Percentiles rank a stretch among this genome's conserved stretches.
phyloP scores from a whole-genome alignment of 2,888 invertebrate genomes.

The Noctua comes region DNA sequence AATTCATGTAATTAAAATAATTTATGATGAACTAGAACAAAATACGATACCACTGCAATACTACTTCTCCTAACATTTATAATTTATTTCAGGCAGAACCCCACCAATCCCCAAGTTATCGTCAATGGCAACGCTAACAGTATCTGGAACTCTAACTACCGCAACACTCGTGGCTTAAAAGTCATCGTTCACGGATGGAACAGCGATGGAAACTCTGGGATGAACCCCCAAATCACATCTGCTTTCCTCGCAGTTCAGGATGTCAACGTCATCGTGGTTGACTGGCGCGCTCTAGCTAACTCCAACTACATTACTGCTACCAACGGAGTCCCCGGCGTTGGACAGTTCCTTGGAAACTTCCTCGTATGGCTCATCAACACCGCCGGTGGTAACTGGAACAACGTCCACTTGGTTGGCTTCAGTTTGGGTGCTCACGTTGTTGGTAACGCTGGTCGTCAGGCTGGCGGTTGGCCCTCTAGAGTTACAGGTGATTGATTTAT shows the following conservation, averaged over 20 bases:
- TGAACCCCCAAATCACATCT: constrained; percentile 73
- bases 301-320: constrained; percentile 75
- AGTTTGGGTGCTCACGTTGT: constrained; percentile 88
- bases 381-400: constrained; percentile 81
- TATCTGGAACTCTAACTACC: constrained; percentile 76
- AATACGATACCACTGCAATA: no score
- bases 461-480: constrained; percentile 70
- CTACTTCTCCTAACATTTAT: neutral
- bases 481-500: constrained; percentile 75
- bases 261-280: constrained; percentile 83
- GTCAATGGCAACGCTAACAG: constrained; percentile 75
- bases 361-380: constrained; percentile 81
- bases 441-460: constrained; percentile 79
- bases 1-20: no score
- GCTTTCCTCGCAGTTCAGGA: constrained; percentile 79
- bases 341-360: constrained; percentile 81
- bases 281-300: constrained; percentile 79
- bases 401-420: constrained; percentile 85
- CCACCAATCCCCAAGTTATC: constrained; percentile 74
- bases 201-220: constrained; percentile 73
- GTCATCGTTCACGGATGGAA: constrained; percentile 84
- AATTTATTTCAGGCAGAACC: constrained; percentile 71
- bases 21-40: no score
- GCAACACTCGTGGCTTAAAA: constrained; percentile 68
- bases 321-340: constrained; percentile 78